These are phyloP conservation scores for Burhinus bistriatus DNA, from an alignment of 2,113 vertebrate species.

Conservation along the genomic window DNA sequence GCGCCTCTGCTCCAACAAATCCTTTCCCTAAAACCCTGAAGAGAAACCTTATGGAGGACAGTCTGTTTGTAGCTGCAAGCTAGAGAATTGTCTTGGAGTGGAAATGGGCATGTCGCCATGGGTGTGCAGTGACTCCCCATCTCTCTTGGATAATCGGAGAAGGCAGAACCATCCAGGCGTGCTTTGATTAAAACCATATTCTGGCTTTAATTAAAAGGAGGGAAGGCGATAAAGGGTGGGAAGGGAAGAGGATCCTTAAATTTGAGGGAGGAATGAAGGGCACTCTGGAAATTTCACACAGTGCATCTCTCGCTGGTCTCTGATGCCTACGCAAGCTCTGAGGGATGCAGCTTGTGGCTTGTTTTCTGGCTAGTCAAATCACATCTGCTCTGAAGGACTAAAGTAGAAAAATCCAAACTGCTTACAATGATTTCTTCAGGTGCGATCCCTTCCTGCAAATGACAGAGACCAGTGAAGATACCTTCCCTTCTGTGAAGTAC, in stretches of 20 bases:
- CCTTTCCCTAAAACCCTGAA: not conserved
- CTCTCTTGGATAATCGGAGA: not conserved
- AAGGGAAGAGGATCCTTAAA: not conserved
- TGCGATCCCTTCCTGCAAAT: not conserved
- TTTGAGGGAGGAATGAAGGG: not conserved
- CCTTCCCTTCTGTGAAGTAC: not conserved
- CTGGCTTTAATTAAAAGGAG: not conserved
- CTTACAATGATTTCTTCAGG: not conserved
- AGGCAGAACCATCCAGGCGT: not conserved
- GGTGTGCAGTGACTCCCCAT: not conserved
- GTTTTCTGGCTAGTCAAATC: not conserved
- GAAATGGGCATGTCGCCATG: not conserved
- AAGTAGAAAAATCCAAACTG: not conserved
- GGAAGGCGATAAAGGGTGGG: not conserved
- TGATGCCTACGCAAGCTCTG: fast-evolving
- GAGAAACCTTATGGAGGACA: not conserved
- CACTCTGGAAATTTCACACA: not conserved
- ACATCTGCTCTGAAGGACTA: not conserved
- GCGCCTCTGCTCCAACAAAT: not conserved
- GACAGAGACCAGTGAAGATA: not conserved
- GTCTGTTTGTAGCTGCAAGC: not conserved
- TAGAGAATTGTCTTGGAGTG: not conserved
- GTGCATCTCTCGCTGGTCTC: not conserved
- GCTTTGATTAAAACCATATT: not conserved
- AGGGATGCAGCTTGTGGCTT: not conserved